These are phyloP conservation scores for Rhabditophanes sp. DNA, from an alignment of 2,888 invertebrate genomes.

Conservation along the genomic window DNA sequence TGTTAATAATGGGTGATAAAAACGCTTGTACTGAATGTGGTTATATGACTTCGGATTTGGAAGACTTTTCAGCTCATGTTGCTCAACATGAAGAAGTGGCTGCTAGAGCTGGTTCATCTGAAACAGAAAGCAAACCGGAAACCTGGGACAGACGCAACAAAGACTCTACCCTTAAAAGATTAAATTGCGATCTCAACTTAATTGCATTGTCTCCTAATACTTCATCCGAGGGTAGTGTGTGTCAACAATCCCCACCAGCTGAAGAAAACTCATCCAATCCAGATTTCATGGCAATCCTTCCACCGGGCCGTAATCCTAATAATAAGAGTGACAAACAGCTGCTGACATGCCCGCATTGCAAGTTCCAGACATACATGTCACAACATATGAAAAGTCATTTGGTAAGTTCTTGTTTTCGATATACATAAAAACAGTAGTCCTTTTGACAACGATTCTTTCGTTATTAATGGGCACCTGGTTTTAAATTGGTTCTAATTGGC, in stretches of 20 bases:
- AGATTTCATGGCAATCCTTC: no score
- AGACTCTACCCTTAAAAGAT: no score
- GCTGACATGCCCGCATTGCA: constrained; percentile 42
- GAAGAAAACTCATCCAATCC: no score
- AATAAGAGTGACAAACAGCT: constrained; percentile 16
- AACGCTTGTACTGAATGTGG: constrained; percentile 39
- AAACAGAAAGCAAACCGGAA: no score
- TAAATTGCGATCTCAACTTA: no score
- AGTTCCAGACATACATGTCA: constrained; percentile 42
- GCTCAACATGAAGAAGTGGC: constrained; percentile 27
- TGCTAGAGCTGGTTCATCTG: no score
- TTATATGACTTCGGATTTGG: constrained; percentile 29
- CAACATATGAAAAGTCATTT: constrained; percentile 44
- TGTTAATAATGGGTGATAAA: constrained; percentile 18
- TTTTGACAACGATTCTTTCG: constrained; percentile 1
- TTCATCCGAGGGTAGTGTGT: no score
- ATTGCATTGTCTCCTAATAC: no score
- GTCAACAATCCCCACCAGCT: no score
- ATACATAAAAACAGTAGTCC: constrained; percentile 2
- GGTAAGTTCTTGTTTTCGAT: constrained; percentile 14
- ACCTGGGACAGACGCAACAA: no score
- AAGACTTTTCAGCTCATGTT: constrained; percentile 30
- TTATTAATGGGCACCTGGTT: background rate
- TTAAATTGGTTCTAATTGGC: background rate
- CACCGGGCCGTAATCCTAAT: constrained; percentile 1